These are phyloP conservation scores for Cerceris rybyensis DNA, from an alignment of 2,888 invertebrate genomes.

Conservation along the genomic window DNA sequence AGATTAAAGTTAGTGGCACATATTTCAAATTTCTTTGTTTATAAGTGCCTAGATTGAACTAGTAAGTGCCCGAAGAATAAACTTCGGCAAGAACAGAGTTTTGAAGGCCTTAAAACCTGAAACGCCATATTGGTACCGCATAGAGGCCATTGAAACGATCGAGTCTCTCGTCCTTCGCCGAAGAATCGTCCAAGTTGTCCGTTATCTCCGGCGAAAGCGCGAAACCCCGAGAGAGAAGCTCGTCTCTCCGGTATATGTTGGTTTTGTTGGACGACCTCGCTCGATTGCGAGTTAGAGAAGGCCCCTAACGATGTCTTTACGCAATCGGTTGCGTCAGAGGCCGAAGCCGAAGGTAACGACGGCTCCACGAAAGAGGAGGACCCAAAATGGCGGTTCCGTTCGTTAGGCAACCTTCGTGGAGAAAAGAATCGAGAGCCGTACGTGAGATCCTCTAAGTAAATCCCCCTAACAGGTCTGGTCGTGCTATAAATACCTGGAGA, in stretches of 20 bases:
- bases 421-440: constrained; percentile 48
- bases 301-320: constrained; percentile 65
- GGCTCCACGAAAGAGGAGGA: constrained; percentile 51
- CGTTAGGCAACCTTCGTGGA: constrained; percentile 74
- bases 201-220: background rate
- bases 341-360: constrained; percentile 41
- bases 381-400: constrained; percentile 75
- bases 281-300: constrained; percentile 41
- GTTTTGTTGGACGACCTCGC: constrained; percentile 7
- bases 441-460: constrained; percentile 66
- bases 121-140: no score
- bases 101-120: no score
- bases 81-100: no score
- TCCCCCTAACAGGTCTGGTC: constrained; percentile 70
- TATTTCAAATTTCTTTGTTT: no score
- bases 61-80: no score
- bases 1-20: no score
- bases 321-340: constrained; percentile 69
- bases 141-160: no score
- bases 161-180: background rate
- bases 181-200: background rate
- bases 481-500: constrained; percentile 76
- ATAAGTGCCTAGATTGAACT: no score
- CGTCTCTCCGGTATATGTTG: constrained; percentile 23
- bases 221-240: constrained; percentile 16